phyloP scores from a whole-genome alignment of 2,888 invertebrate species.

The Cryptus viduatorius region DNA sequence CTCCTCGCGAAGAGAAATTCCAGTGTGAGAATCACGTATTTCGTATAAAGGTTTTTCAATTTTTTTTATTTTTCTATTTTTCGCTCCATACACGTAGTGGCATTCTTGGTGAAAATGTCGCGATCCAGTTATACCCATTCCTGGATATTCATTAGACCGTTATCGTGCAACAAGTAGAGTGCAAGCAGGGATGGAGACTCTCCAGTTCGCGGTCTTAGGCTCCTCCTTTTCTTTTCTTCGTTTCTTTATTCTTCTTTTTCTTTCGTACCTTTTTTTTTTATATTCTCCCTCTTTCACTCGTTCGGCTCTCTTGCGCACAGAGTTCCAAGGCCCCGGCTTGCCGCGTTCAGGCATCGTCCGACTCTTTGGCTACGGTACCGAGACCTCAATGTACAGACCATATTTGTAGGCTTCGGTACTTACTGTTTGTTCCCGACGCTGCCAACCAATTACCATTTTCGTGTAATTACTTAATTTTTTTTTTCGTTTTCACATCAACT shows the following conservation, averaged over 20 bases:
- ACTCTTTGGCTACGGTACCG: slow-evolving; percentile 3
- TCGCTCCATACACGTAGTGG: background rate
- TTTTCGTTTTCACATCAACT: background rate
- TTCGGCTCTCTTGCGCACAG: slow-evolving; percentile 61
- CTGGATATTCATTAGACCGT: slow-evolving; percentile 61
- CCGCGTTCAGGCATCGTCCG: slow-evolving; percentile 52
- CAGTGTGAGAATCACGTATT: background rate
- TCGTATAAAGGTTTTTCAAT: background rate
- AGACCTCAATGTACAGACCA: background rate
- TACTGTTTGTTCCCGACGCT: background rate
- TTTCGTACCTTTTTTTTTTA: slow-evolving; percentile 22
- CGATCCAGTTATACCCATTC: slow-evolving; percentile 54
- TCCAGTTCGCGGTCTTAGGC: slow-evolving; percentile 43
- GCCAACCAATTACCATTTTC: background rate
- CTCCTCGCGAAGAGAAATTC: background rate
- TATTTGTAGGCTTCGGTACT: background rate
- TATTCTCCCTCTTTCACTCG: slow-evolving; percentile 41
- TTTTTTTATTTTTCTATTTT: background rate
- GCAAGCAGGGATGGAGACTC: slow-evolving; percentile 27
- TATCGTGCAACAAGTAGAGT: slow-evolving; percentile 69
- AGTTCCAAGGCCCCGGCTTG: slow-evolving; percentile 57
- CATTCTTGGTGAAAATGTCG: slow-evolving; percentile 41
- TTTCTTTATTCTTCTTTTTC: slow-evolving; percentile 47
- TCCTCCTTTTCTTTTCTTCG: slow-evolving; percentile 57
- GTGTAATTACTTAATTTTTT: background rate